Evolutionary conservation across 2,888 invertebrate species (phyloP).

Genomic region (Nycteola revayana): DNA sequence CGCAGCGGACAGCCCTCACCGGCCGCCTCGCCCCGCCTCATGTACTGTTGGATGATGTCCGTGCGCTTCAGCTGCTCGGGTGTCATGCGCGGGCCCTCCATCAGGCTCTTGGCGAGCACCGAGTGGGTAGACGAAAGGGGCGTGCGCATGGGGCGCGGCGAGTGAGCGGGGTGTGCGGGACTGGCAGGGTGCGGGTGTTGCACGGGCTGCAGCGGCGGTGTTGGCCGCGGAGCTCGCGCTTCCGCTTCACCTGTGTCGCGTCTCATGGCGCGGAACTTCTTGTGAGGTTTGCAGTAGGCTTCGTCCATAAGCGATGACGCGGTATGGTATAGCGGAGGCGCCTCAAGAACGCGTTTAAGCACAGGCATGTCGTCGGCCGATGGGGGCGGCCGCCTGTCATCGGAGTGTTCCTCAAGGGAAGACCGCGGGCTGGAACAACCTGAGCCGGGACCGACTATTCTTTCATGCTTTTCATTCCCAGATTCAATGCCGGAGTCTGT

Average conservation of each 20-base stretch:
- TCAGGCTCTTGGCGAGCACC: constrained; percentile 93
- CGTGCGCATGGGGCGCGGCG: constrained; percentile 76
- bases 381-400: constrained; percentile 80
- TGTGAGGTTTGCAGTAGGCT: constrained; percentile 94
- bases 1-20: constrained; percentile 72
- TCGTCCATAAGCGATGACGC: constrained; percentile 94
- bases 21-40: constrained; percentile 88
- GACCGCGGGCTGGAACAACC: constrained; percentile 94
- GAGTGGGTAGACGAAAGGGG: constrained; percentile 93
- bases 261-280: constrained; percentile 94
- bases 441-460: constrained; percentile 85
- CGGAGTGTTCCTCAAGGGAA: constrained; percentile 89
- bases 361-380: constrained; percentile 96
- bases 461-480: constrained; percentile 93
- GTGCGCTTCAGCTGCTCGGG: constrained; percentile 95
- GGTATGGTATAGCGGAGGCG: constrained; percentile 95
- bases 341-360: constrained; percentile 94
- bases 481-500: constrained; percentile 97
- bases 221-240: constrained; percentile 58
- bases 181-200: constrained; percentile 73
- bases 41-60: constrained; percentile 95
- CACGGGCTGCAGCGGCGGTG: constrained; percentile 79
- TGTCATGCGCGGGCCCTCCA: constrained; percentile 97
- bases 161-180: constrained; percentile 72
- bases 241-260: constrained; percentile 92